phyloP scores from a whole-genome alignment of 2,888 invertebrate species.

The Cephus pygmeus region DNA sequence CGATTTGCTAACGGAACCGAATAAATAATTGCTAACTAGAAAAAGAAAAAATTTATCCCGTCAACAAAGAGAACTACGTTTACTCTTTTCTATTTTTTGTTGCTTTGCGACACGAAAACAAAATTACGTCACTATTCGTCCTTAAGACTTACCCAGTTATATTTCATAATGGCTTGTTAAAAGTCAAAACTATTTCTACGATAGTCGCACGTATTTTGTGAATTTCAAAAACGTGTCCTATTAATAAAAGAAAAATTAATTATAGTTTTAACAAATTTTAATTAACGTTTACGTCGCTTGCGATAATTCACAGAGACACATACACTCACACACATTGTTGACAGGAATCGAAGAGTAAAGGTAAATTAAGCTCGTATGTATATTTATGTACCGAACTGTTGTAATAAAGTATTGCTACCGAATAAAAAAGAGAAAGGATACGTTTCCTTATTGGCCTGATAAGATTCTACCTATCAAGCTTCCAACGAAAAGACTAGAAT shows the following conservation, averaged over 20 bases:
- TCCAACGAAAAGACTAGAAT: not conserved
- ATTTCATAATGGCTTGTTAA: not conserved
- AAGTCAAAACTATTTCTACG: not conserved
- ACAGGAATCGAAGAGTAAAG: conserved; percentile 36
- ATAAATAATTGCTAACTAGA: not conserved
- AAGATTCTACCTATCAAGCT: not conserved
- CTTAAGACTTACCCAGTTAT: not conserved
- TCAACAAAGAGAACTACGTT: not conserved
- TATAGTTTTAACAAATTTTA: conserved; percentile 12
- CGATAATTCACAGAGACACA: conserved; percentile 18
- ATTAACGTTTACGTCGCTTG: conserved; percentile 9
- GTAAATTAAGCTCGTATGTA: conserved; percentile 59
- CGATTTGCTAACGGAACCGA: not conserved
- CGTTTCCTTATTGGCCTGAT: not conserved
- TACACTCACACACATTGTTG: conserved; percentile 35
- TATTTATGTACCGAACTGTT: conserved; percentile 65
- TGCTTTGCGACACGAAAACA: too few relatives aligned
- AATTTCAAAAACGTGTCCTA: not conserved
- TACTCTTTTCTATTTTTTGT: not conserved
- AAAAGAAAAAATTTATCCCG: not conserved
- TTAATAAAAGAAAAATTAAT: conserved; percentile 14
- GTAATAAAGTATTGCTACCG: conserved; percentile 61
- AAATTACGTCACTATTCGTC: not conserved
- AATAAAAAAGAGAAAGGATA: conserved; percentile 35
- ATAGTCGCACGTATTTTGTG: not conserved